These are phyloP conservation scores for Lepus europaeus DNA, from an alignment of 2,113 vertebrate genomes.

Conservation along the genomic window DNA sequence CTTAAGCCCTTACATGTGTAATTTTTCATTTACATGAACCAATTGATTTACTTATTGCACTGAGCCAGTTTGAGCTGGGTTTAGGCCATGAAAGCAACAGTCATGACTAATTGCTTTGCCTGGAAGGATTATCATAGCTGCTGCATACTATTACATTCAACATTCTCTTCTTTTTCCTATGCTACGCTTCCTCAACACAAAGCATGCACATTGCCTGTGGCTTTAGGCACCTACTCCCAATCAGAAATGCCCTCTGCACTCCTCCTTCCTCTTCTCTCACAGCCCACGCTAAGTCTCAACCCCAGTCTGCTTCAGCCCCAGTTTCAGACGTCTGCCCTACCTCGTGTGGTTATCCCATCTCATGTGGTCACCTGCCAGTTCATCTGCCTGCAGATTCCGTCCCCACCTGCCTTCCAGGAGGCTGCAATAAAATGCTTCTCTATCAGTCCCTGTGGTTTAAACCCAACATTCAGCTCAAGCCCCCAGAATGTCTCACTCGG, in stretches of 20 bases:
- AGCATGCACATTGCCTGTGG: background rate
- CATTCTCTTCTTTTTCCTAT: background rate
- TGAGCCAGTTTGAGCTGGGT: background rate
- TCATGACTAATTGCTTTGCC: conserved; percentile 15
- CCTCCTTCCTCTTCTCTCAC: background rate
- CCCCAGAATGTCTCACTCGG: background rate
- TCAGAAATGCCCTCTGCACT: background rate
- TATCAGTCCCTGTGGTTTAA: background rate
- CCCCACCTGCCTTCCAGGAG: background rate
- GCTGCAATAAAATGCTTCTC: background rate
- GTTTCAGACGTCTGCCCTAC: background rate
- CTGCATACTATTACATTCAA: background rate
- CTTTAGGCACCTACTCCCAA: background rate
- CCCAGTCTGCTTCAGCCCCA: background rate
- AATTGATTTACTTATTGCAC: background rate
- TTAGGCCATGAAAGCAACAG: background rate
- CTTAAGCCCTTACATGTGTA: background rate
- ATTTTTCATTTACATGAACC: conserved; percentile 9
- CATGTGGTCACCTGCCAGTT: background rate
- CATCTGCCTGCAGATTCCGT: background rate
- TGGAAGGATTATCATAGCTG: conserved; percentile 1
- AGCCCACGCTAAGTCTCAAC: background rate
- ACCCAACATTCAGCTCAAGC: background rate
- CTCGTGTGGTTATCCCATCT: fast-evolving
- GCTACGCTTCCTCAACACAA: conserved; percentile 1